These are phyloP conservation scores for Simalia tracyae DNA, from an alignment of 2,797 vertebrate genomes.

Conservation along the genomic window DNA sequence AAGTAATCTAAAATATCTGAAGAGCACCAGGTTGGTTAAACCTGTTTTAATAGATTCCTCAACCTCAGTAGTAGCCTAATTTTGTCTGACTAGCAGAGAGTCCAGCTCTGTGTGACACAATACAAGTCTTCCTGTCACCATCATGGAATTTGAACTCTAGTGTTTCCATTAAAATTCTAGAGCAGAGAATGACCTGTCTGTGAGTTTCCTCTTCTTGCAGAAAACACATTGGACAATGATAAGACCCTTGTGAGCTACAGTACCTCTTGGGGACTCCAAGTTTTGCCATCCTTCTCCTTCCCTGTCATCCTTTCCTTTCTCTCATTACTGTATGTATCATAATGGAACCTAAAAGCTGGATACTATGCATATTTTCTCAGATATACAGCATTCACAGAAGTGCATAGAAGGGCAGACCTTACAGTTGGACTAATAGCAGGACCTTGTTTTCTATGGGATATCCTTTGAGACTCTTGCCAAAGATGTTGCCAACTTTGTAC, in stretches of 20 bases:
- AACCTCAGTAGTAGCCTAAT: background rate
- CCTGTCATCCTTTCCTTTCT: background rate
- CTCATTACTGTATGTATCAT: background rate
- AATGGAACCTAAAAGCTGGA: background rate
- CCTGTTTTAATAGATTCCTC: background rate
- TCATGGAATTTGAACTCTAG: background rate
- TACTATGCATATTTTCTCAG: background rate
- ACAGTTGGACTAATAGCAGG: background rate
- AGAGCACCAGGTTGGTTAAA: background rate
- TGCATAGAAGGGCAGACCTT: background rate
- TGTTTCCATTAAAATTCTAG: background rate
- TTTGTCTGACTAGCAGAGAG: background rate
- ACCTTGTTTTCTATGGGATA: background rate
- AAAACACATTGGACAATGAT: background rate
- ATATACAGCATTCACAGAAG: background rate
- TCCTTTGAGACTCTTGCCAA: background rate
- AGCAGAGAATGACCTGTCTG: background rate
- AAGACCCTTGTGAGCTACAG: background rate
- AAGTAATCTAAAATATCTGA: background rate
- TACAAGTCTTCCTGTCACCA: background rate
- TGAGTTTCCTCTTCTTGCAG: background rate
- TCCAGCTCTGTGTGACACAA: too few relatives aligned
- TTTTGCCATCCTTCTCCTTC: background rate
- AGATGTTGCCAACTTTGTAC: background rate
- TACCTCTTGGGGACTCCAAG: background rate